Conservation (phyloP, 2,888 invertebrate genomes). For the Corythucha ciliata region DNA sequence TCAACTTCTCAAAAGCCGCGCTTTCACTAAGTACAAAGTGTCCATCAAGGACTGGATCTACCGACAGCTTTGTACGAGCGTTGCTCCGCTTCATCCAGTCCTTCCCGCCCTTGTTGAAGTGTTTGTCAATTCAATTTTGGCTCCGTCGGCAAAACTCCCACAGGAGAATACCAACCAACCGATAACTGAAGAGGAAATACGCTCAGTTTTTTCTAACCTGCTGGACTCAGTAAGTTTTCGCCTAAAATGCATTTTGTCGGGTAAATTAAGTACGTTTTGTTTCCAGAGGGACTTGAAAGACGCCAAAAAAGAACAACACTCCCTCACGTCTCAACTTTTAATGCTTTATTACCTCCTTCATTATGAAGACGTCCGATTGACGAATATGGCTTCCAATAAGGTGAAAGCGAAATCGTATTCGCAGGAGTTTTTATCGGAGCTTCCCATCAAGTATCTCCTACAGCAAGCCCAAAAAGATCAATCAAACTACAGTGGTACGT, state of each 20-base stretch:
- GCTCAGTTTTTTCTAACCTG: conserved; percentile 61
- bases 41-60: conserved; percentile 96
- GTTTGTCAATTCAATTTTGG: conserved; percentile 83
- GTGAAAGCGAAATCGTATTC: conserved; percentile 69
- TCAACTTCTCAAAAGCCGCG: conserved; percentile 83
- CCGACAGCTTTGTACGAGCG: conserved; percentile 75
- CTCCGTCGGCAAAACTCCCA: conserved; percentile 54
- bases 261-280: background rate
- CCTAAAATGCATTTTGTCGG: background rate
- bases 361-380: conserved; percentile 81
- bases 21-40: conserved; percentile 92
- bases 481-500: conserved; percentile 62
- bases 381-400: conserved; percentile 54
- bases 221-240: background rate
- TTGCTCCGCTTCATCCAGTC: conserved; percentile 86
- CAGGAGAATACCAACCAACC: conserved; percentile 77
- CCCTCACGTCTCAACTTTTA: conserved; percentile 73
- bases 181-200: conserved; percentile 79
- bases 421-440: conserved; percentile 73
- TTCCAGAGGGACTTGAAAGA: background rate
- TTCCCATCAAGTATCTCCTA: conserved; percentile 87
- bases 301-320: conserved; percentile 15
- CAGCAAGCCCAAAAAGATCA: conserved; percentile 89
- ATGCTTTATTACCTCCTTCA: conserved; percentile 83
- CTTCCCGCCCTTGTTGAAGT: conserved; percentile 88